These are phyloP conservation scores for Melanotus villosus DNA, from an alignment of 2,888 invertebrate species.

Conservation along the genomic window DNA sequence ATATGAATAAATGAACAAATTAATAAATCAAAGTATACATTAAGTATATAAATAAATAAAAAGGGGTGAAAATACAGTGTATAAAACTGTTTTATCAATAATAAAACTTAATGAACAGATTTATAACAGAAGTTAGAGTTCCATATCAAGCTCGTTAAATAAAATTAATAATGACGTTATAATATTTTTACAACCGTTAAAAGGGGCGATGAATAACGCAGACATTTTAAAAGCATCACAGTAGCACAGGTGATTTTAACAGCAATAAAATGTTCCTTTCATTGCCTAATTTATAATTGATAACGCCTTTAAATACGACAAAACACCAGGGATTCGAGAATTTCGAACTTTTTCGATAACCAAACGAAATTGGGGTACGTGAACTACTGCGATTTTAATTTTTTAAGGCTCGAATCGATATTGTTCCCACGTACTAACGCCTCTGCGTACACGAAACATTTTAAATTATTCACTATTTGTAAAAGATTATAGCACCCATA, in stretches of 20 bases:
- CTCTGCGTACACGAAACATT: neutral
- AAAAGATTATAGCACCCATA: neutral
- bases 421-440: neutral
- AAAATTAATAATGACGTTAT: no score
- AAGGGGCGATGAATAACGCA: neutral
- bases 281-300: conserved; percentile 9
- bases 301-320: neutral
- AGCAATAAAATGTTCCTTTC: neutral
- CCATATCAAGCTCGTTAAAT: no score
- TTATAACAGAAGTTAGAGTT: no score
- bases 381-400: conserved; percentile 3
- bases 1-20: no score
- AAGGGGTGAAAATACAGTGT: no score
- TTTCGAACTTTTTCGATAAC: neutral
- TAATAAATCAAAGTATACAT: no score
- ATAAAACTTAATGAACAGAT: no score
- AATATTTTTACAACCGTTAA: neutral
- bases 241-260: neutral
- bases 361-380: neutral
- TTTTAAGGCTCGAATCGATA: neutral
- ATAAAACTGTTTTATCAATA: no score
- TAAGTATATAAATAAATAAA: no score
- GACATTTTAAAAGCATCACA: neutral
- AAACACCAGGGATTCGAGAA: neutral
- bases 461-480: conserved; percentile 11